Base-by-base conservation (phyloP, 2,888 invertebrate species). In the Pedicia rivosa region DNA sequence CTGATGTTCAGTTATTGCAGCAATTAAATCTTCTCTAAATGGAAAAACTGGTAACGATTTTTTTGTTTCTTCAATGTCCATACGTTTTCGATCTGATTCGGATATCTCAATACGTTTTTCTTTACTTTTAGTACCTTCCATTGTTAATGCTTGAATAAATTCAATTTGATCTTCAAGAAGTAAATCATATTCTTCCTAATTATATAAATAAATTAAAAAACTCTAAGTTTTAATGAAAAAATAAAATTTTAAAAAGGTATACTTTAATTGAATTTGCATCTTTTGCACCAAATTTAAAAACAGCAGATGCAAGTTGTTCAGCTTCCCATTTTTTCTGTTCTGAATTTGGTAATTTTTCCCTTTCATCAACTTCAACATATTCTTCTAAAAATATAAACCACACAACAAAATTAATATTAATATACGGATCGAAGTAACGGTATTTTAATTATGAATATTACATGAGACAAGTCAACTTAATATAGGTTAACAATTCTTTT, bases 251-350 rank as follows among this genome's bases (percentile, higher is more conserved):
- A n/a, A n/a, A n/a, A n/a, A n/a, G n/a, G n/a, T n/a, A n/a, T n/a
- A n/a, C n/a, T n/a, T 53, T 64, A 50, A 38, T 38, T 14, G 44
- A 53, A 45, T 62, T 59, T 12, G 79, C 78, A 68, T 95, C 86
- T 59, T 81, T 84, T 1, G 95, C 88, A 7, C 97, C 97, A 66
- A 94, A 91, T 50, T 79, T 79, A 54, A 88, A 87, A 37, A 84
- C 76, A 3, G 94, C 95, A 4, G 87, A 86, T 35, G 81, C 80
- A 64, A 97, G 79, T 59, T 94, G 91, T 55, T 95, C 95, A 41
- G 92, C 87, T 60, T 98, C 97, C 97, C 97, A 98, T 66, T 90
- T 90, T 48, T 79, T 77, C 60, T 86, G 86, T 48, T 86, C 86
- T 0, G 81, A 82, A 53, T 82, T 79, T 1, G 81, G 81, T 42